Evolutionary conservation across 2,797 vertebrate species (phyloP), one percentile per base, ranked within the genome.

Genomic region (Pteropus rufus): DNA sequence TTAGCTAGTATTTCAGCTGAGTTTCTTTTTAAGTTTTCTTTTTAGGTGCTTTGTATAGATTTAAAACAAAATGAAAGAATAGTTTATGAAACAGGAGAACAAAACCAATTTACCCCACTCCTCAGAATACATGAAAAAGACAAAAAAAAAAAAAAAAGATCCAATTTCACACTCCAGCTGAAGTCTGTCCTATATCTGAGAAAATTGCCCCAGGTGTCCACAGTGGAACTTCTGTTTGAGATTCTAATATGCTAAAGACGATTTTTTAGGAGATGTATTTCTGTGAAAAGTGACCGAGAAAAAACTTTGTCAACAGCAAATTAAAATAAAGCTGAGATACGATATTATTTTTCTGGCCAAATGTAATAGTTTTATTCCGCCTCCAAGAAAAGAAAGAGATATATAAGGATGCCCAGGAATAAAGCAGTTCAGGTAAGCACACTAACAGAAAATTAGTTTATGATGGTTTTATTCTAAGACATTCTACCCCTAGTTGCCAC

Each of bases 181-280:
- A 97, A 93, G 56, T 94, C 84, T 95, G 75, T 93, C 73, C 64
- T 96, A 2, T 75, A 49, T 21, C 90, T 96, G 85, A 97, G 90
- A 82, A 95, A 88, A 95, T 36, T 46, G 81, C 84, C 92, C 69
- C 88, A 94, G 90, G 97, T 95, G 60, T 95, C 56, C 73, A 83
- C 69, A 75, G 7, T 73, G 58, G 84, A 92, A 69, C 62, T 95
- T 91, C 73, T 85, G 76, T 73, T 92, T 90, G 88, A 93, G 81
- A 95, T 72, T 96, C 88, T 95, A 83, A 89, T 83, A 92, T 94
- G 85, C 73, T 91, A 95, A 95, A 83, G 46, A 94, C 76, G 39
- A 95, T 92, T 97, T 95, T 92, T 96, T 77, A 81, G 67, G 91
- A 91, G 93, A 83, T 83, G 70, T 77, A 94, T 89, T 84, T 96